Evolutionary conservation across 37 sponge, comb jelly and placozoan genomes (phyloP), one percentile per base, ranked within the genome.

Genomic region (Hexactinellida sp.): DNA sequence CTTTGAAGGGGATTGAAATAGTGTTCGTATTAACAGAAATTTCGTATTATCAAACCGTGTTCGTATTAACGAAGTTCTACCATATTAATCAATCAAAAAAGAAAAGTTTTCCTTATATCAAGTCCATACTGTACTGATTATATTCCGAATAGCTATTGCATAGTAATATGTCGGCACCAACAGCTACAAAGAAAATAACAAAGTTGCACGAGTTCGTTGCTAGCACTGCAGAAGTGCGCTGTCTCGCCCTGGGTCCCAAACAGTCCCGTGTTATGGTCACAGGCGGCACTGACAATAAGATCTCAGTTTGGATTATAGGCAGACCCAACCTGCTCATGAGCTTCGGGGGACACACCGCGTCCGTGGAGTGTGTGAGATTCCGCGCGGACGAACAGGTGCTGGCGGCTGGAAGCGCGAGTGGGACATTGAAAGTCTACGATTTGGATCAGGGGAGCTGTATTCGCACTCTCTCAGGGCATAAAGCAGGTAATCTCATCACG

Each of bases 211-310:
- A 98, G 54, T 98, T 98, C 85, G 93, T 92, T 24, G 99, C 99
- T 36, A 96, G 95, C 83, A 89, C 91, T 0, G 86, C 93, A 0
- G 89, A 88, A 51, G 96, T 98, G 37, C 91, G 92, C 86, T 95
- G 96, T 82, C 87, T 94, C 10, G 88, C 92, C 0, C 83, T 98
- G 41, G 93, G 92, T 28, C 92, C 92, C 10, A 88, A 88, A 38
- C 89, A 85, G 82, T 94, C 94, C 19, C 93, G 96, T 37, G 88
- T 90, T 10, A 88, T 98, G 71, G 99, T 91, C 13, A 98, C 99
- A 51, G 99, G 99, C 19, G 99, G 99, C 39, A 96, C 95, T 38
- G 99, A 98, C 85, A 82, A 92, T 34, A 93, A 94, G 63, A 88
- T 98, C 28, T 92, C 92, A 84, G 82, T 96, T 24, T 96, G 97